Evolutionary conservation across 2,797 vertebrate species (phyloP).

Genomic region (Jordanella pulchra): DNA sequence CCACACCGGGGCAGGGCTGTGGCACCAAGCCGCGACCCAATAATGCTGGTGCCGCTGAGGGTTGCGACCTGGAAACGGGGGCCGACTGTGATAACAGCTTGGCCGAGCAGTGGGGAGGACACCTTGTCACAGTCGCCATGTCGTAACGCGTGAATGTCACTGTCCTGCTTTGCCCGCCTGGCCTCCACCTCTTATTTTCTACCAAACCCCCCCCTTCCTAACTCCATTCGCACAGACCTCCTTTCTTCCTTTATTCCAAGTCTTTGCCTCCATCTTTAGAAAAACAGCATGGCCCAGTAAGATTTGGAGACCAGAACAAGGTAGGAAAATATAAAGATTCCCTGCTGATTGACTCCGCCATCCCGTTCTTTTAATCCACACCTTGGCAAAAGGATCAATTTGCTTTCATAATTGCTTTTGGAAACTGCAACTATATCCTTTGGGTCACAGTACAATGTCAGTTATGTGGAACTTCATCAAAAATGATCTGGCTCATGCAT

Average conservation of each 20-base stretch:
- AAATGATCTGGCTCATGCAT: constrained; percentile 26
- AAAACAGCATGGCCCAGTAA: constrained; percentile 46
- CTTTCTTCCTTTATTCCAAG: constrained; percentile 40
- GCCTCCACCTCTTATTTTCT: constrained; percentile 47
- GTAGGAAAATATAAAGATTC: constrained; percentile 43
- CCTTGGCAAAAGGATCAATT: constrained; percentile 25
- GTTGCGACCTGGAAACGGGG: constrained; percentile 84
- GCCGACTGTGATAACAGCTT: constrained; percentile 83
- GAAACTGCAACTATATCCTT: constrained; percentile 34
- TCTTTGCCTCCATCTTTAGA: constrained; percentile 63
- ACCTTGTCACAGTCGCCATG: constrained; percentile 74
- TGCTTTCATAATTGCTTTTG: constrained; percentile 50
- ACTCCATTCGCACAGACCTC: constrained; percentile 21
- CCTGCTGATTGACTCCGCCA: constrained; percentile 39
- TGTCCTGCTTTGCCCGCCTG: constrained; percentile 61
- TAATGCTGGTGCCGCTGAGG: constrained; percentile 83
- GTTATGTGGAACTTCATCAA: constrained; percentile 51
- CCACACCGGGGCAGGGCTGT: constrained; percentile 65
- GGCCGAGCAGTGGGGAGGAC: constrained; percentile 75
- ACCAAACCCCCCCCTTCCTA: constrained; percentile 20
- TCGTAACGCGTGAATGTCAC: constrained; percentile 81
- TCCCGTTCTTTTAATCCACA: constrained; percentile 49
- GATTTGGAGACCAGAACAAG: constrained; percentile 47
- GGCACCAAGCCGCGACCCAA: constrained; percentile 84
- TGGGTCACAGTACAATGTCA: constrained; percentile 52